Conservation (phyloP, 2,888 invertebrate genomes). For the Sarcophaga caerulescens region DNA sequence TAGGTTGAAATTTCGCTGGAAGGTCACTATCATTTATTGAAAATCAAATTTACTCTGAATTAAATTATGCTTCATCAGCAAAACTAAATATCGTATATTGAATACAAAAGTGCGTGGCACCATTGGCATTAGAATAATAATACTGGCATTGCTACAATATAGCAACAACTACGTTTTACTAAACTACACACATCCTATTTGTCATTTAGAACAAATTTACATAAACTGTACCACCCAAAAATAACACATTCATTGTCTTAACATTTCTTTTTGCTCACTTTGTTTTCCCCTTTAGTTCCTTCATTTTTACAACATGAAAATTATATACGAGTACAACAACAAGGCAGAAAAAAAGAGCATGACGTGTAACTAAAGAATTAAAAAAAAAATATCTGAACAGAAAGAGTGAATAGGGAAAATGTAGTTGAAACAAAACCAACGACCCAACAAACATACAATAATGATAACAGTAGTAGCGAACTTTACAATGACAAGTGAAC, state of each 20-base stretch:
- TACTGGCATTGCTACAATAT: neutral
- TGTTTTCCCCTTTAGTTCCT: neutral
- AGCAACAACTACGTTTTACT: neutral
- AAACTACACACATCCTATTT: conserved; percentile 74
- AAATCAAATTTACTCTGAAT: conserved; percentile 18
- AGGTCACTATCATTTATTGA: conserved; percentile 42
- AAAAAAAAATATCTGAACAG: neutral
- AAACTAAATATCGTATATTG: conserved; percentile 17
- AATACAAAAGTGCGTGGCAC: neutral
- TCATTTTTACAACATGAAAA: conserved; percentile 22
- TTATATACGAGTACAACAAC: conserved; percentile 22
- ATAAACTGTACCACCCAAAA: conserved; percentile 72
- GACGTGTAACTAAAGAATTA: conserved; percentile 49
- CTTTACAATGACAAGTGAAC: conserved; percentile 31
- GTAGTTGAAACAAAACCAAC: conserved; percentile 21
- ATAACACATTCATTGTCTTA: neutral
- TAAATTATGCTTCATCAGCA: conserved; percentile 44
- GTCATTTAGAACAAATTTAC: conserved; percentile 80
- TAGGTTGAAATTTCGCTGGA: neutral
- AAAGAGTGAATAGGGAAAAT: conserved; percentile 17
- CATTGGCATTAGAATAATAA: too few species aligned
- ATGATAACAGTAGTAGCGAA: conserved; percentile 35
- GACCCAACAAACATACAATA: conserved; percentile 34
- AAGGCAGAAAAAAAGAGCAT: conserved; percentile 22
- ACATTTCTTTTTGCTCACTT: neutral